Evolutionary conservation across 2,113 vertebrate species (phyloP), one percentile per base, ranked within the genome.

Genomic region (Verasper variegatus): DNA sequence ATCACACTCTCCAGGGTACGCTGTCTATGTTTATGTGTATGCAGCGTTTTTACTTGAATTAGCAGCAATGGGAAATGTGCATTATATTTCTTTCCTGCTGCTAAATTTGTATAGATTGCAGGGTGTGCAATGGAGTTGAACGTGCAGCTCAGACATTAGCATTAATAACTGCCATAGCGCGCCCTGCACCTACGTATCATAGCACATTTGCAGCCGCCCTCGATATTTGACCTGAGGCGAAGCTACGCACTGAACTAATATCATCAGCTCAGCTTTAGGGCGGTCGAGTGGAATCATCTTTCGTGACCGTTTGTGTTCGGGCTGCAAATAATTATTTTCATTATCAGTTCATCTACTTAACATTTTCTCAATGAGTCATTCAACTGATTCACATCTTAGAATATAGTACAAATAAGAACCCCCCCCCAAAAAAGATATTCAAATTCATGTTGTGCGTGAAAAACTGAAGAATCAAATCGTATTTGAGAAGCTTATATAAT

Each of bases 1-100:
- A 66, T 75, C 9, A 58, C 21, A 42, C 47, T 58, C 18, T 51
- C 49, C 42, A 76, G 26, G 27, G 45, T 47, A 9, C 59, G 17
- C 15, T n/a, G 3, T 27, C 17, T 49, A 62, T 56, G 37, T 60
- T 66, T 54, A 12, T 76, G 20, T 27, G 37, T 9, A 8, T 23
- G 56, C 42, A 40, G 2, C 24, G 18, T 27, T 2, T 1, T 69
- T 31, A 57, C 31, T 40, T n/a, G 27, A 56, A 23, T 73, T 37
- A 69, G 76, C 40, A 68, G 31, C 26, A 27, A 13, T 26, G 31
- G 54, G 20, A n/a, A 21, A 31, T 52, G 58, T 58, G 31, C 0
- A 4, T 13, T 8, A 18, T 18, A n/a, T 15, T 18, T 1, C 8
- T 1, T 13, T 7, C 11, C 6, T 21, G 15, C 15, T 54, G 23